Evolutionary conservation across 2,888 invertebrate species (phyloP), one percentile per base, ranked within the genome.

Genomic region (Netelia fuscicornis): DNA sequence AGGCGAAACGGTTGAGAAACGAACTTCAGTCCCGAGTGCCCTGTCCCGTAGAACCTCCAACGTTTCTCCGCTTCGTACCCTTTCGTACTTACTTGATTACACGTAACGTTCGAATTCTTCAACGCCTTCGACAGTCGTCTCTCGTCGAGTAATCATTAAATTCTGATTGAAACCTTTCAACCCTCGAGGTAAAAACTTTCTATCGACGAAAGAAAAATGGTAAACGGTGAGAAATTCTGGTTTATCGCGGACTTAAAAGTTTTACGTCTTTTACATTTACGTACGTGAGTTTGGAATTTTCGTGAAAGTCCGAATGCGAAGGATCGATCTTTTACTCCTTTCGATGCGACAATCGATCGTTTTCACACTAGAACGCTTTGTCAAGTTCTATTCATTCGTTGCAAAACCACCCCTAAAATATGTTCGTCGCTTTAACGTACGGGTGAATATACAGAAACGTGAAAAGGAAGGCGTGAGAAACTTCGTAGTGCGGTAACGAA

Each of bases 401-500:
- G 9, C 17, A 8, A 10, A 48, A 48, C 20, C 58, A 58, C 58
- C 9, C 37, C 6, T 37, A 37, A 37, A 37, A 37, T 37, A 6
- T 37, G 37, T 37, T 37, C 37, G 37, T 37, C 37, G 37, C 37
- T 37, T 37, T 37, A 37, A 6, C 37, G 6, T 37, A 37, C 5
- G 37, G 6, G 6, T 0, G 6, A 37, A 6, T 8, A 62, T 48
- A 65, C 17, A 52, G 13, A 54, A 8, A 58, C 13, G 37, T 20
- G 65, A 30, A 9, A 1, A 67, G 23, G 86, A 84, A 84, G 77
- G 83, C 84, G 87, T 83, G 83, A 83, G 87, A 88, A 90, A 91
- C 88, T 90, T 88, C 11, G 67, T 58, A 87, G 88, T 74, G 60
- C 86, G 90, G 91, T 93, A 92, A 93, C 90, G 92, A 92, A 93